phyloP scores from a whole-genome alignment of 2,113 vertebrate genomes.

The Corythaixoides concolor region DNA sequence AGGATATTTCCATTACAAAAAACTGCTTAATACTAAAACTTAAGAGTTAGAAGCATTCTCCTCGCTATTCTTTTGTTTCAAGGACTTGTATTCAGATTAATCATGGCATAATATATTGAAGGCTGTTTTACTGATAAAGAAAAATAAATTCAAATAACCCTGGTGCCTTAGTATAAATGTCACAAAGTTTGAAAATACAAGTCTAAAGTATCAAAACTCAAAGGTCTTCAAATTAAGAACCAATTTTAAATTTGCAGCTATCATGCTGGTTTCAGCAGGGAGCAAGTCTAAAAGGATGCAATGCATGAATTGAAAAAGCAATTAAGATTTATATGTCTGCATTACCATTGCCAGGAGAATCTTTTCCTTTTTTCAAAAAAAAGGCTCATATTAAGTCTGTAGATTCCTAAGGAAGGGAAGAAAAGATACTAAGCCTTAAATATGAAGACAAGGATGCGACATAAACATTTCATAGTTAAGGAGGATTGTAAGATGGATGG shows the following conservation, averaged over 20 bases:
- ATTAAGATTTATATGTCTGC: conserved; percentile 10
- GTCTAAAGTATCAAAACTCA: conserved; percentile 1
- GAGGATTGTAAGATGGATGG: background rate
- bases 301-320: background rate
- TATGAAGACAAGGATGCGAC: background rate
- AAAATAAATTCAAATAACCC: conserved; percentile 29
- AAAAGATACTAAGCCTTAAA: background rate
- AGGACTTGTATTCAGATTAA: background rate
- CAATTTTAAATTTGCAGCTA: conserved; percentile 34
- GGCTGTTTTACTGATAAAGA: background rate
- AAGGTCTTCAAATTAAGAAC: conserved; percentile 46
- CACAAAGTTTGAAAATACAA: conserved; percentile 8
- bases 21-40: background rate
- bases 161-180: background rate
- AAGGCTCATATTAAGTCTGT: background rate
- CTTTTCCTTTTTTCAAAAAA: background rate
- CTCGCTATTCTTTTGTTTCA: background rate
- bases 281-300: background rate
- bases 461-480: background rate
- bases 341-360: conserved; percentile 24
- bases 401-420: background rate
- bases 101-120: background rate
- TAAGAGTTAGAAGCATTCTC: background rate
- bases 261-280: conserved; percentile 37
- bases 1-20: background rate